Conservation (phyloP, 1,140 invertebrate genomes). For the Mycetomoellerius zeteki region DNA sequence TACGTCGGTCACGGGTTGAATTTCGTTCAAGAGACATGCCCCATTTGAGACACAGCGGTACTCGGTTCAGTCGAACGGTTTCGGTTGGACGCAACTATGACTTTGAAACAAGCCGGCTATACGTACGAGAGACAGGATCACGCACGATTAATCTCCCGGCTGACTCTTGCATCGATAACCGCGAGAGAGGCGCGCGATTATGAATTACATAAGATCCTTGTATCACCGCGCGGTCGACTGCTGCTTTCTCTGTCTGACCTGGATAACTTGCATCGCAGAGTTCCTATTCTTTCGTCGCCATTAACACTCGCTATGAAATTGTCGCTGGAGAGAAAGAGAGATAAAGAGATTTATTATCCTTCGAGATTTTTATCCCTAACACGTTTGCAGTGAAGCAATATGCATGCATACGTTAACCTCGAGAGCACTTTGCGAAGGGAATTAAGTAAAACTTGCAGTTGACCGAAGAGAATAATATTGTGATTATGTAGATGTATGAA, state of each 20-base stretch:
- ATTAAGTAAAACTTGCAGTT: not conserved
- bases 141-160: constrained; percentile 50
- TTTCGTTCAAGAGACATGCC: not conserved
- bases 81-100: not conserved
- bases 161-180: constrained; percentile 67
- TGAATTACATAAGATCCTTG: constrained; percentile 81
- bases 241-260: constrained; percentile 84
- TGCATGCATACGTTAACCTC: not conserved
- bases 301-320: constrained; percentile 26
- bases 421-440: not conserved
- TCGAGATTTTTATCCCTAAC: not conserved
- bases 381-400: not conserved
- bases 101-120: constrained; percentile 37
- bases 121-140: not conserved
- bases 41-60: not conserved
- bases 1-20: not conserved
- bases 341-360: constrained; percentile 14
- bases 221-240: constrained; percentile 75
- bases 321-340: not conserved
- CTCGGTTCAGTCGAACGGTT: not conserved
- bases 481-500: not conserved
- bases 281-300: constrained; percentile 67
- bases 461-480: not conserved
- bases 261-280: constrained; percentile 78
- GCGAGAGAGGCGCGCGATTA: constrained; percentile 75